Evolutionary conservation across 2,113 vertebrate genomes (phyloP).

Genomic region (Syrmaticus mikado): DNA sequence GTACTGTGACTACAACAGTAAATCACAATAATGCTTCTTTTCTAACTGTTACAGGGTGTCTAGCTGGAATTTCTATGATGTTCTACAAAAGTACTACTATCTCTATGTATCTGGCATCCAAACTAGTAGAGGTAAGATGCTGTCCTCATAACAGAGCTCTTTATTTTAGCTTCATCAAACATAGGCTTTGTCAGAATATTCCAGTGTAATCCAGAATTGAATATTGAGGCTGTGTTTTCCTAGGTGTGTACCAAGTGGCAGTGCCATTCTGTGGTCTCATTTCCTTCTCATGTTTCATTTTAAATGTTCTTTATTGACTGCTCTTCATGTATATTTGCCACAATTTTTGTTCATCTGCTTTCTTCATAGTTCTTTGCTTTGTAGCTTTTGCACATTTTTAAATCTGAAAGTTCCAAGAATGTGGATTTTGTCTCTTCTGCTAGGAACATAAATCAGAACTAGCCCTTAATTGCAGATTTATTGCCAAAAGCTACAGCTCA

Average conservation of each 20-base stretch:
- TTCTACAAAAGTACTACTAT: slow-evolving; percentile 99
- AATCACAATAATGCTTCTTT: slow-evolving; percentile 24
- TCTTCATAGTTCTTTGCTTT: neutral
- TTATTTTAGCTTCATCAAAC: neutral
- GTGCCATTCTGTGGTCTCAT: neutral
- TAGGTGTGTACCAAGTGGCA: neutral
- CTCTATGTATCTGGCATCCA: slow-evolving; percentile 98
- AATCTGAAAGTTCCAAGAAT: slow-evolving; percentile 44
- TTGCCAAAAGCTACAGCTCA: slow-evolving; percentile 67
- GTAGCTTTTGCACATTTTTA: slow-evolving; percentile 30
- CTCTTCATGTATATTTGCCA: neutral
- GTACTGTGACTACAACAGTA: neutral
- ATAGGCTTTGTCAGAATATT: neutral
- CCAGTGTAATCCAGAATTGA: neutral
- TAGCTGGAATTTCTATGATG: slow-evolving; percentile 97
- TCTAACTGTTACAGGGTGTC: slow-evolving; percentile 85
- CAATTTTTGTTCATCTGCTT: neutral
- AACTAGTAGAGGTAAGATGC: slow-evolving; percentile 94
- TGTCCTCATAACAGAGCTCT: neutral
- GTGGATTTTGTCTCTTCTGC: neutral
- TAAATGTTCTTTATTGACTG: neutral
- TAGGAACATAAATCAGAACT: slow-evolving; percentile 50
- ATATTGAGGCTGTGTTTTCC: neutral
- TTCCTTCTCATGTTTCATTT: neutral
- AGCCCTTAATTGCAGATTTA: slow-evolving; percentile 63